Evolutionary conservation across 2,113 vertebrate genomes (phyloP), one percentile per base, ranked within the genome.

Genomic region (Sterna hirundo): DNA sequence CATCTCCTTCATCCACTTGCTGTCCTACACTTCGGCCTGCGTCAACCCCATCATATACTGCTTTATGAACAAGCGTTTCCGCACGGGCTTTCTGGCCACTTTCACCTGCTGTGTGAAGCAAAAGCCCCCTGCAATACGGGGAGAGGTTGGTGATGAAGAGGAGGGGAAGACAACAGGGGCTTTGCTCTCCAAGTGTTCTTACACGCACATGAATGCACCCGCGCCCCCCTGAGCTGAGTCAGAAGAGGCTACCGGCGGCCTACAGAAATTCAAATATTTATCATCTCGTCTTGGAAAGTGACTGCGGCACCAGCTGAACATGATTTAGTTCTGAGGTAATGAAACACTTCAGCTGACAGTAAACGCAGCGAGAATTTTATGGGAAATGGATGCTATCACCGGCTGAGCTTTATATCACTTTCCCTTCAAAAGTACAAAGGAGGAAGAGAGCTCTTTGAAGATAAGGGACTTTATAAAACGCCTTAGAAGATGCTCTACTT

Each of bases 11-110:
- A 99, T 99, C 95, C 99, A 99, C 94, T 83, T 99, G 97, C 96
- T 99, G 54, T 99, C 99, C 90, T 99, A 99, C 98, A 99, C 98
- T 2, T 99, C 99, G 1, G 99, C 99, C 86, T 99, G 99, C 0
- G 99, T 99, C 90, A 99, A 99, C 96, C 99, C 99, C 55, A 98
- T 99, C 97, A 99, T 99, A 60, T 99, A 99, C 97, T 99, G 99
- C 96, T 99, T 99, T 79, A 99, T 99, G 99, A 99, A 99, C 98
- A 99, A 98, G 70, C 98, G 99, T 1, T 99, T 99, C 97, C 99
- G 99, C 40, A 96, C 97, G 60, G 99, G 98, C 61, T 99, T 99
- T 94, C 93, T 99, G 10, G 97, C 98, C 91, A 99, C 99, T 2
- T 99, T 99, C 95, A 79, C 97, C 92, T 99, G 99, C 97, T 99